A percentile compares a stretch with the other conserved stretches of the same genome.
phyloP scores from a whole-genome alignment of 1,140 invertebrate genomes.

The Hyphantria cunea region DNA sequence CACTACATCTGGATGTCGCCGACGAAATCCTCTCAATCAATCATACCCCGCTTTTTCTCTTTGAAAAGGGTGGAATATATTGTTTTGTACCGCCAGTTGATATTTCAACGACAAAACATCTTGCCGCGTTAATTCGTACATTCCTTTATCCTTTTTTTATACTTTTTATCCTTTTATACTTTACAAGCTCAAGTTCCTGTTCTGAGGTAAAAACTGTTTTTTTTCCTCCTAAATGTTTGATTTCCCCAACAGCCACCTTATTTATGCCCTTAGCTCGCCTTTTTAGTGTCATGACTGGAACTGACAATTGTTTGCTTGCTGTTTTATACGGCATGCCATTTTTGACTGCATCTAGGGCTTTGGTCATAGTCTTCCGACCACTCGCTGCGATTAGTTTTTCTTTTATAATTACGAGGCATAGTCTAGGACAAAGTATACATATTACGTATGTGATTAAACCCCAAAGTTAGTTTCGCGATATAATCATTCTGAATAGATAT shows the following conservation, averaged over 20 bases:
- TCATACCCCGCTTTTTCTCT: conserved; percentile 44
- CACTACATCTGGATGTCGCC: conserved; percentile 43
- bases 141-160: conserved; percentile 4
- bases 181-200: conserved; percentile 12
- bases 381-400: conserved; percentile 5
- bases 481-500: too few relatives aligned
- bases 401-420: conserved; percentile 8
- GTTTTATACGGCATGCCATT: conserved; percentile 25
- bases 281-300: conserved; percentile 27
- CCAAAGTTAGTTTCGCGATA: too few relatives aligned
- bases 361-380: conserved; percentile 4
- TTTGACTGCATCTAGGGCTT: conserved; percentile 12
- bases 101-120: conserved; percentile 4
- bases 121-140: conserved; percentile 5
- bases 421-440: too few relatives aligned
- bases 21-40: conserved; percentile 45
- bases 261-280: conserved; percentile 28
- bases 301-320: conserved; percentile 14
- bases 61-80: conserved; percentile 42
- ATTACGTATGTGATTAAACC: too few relatives aligned
- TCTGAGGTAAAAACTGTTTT: conserved; percentile 6
- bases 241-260: conserved; percentile 11
- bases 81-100: conserved; percentile 34
- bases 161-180: too few relatives aligned
- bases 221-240: conserved; percentile 2